These are phyloP conservation scores for Athalia circularis DNA, from an alignment of 2,888 invertebrate species.

Conservation along the genomic window DNA sequence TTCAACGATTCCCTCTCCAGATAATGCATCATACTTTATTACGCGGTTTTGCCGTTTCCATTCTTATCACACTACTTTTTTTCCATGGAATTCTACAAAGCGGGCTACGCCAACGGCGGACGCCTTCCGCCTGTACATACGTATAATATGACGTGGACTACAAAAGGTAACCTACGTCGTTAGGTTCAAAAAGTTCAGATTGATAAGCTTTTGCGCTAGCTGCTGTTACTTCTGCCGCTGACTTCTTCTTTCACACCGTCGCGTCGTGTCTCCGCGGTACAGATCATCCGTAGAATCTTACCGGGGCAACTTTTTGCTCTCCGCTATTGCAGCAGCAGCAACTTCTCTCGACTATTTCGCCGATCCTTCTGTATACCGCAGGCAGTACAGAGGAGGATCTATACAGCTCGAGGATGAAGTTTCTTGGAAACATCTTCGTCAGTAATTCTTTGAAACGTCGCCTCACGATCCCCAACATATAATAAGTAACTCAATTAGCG, in stretches of 20 bases:
- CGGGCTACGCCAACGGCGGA: not conserved
- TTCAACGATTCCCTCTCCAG: conserved; percentile 37
- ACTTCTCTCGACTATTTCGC: not conserved
- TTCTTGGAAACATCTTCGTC: conserved; percentile 28
- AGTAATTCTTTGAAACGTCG: conserved; percentile 10
- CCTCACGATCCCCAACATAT: not conserved
- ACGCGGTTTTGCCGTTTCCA: conserved; percentile 32
- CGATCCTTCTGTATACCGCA: not conserved
- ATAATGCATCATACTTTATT: conserved; percentile 42
- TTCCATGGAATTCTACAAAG: conserved; percentile 8
- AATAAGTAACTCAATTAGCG: conserved; percentile 40
- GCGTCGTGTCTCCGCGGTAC: not conserved
- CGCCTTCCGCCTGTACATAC: not conserved
- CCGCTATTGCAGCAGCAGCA: not conserved
- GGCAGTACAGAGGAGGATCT: too few species aligned
- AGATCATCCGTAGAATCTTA: conserved; percentile 40
- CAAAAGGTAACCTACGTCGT: conserved; percentile 18
- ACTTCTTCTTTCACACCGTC: conserved; percentile 36
- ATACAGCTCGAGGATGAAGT: not conserved
- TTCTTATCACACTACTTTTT: conserved; percentile 32
- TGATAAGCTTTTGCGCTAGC: conserved; percentile 34
- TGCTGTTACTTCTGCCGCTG: not conserved
- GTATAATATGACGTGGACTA: not conserved
- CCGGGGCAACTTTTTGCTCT: conserved; percentile 37
- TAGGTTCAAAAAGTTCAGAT: conserved; percentile 41